These are phyloP conservation scores for Sebastes matsubarae DNA, from an alignment of 2,797 vertebrate species.

Conservation along the genomic window DNA sequence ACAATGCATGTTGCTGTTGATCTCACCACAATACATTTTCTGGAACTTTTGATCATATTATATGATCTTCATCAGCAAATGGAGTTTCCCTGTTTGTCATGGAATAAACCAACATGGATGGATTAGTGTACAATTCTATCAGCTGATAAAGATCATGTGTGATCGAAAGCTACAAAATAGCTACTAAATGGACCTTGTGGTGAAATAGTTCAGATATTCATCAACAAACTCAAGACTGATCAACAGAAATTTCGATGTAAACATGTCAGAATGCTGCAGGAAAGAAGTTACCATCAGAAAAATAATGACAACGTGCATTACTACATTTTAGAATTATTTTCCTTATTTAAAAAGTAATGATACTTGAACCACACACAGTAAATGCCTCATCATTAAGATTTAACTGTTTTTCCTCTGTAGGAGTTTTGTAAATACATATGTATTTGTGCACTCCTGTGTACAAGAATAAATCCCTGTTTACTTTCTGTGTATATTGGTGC, in stretches of 20 bases:
- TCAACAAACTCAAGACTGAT: neutral
- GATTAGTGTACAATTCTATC: too few species aligned
- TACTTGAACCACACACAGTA: neutral
- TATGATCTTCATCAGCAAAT: too few species aligned
- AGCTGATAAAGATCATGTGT: too few species aligned
- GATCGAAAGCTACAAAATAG: neutral
- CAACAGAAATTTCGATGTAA: neutral
- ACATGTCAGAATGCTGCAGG: neutral
- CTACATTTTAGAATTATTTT: neutral
- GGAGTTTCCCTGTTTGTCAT: too few species aligned
- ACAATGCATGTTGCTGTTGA: too few species aligned
- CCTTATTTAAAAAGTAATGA: neutral
- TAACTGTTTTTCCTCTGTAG: neutral
- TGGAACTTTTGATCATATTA: too few species aligned
- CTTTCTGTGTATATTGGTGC: slow-evolving; percentile 2
- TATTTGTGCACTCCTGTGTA: neutral
- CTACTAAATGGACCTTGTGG: neutral
- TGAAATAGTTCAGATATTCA: neutral
- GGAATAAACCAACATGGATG: too few species aligned
- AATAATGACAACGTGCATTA: neutral
- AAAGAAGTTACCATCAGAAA: neutral
- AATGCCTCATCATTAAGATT: neutral
- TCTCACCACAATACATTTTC: too few species aligned
- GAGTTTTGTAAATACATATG: neutral
- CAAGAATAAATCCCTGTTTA: neutral